phyloP scores from a whole-genome alignment of 2,113 vertebrate species.

The Tragelaphus buxtoni region DNA sequence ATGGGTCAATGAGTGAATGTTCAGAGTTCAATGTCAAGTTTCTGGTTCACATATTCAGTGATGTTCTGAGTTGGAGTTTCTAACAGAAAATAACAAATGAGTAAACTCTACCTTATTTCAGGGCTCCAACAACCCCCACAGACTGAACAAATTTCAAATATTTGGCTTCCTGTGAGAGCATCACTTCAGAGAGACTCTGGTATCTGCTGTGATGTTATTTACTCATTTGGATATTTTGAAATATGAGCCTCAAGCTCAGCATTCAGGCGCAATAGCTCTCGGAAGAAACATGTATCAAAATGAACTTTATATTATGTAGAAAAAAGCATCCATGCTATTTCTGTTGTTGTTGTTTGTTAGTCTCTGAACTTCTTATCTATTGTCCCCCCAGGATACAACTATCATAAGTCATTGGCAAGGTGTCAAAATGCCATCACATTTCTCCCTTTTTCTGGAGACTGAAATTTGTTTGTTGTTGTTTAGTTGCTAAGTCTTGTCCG shows the following conservation, averaged over 20 bases:
- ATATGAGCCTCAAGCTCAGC: neutral
- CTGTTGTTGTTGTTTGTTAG: neutral
- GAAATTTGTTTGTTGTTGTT: neutral
- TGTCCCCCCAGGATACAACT: neutral
- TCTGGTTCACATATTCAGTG: neutral
- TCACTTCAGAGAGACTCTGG: neutral
- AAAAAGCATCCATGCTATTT: neutral
- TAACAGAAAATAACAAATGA: constrained; percentile 14
- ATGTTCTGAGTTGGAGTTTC: neutral
- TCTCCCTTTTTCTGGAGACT: neutral
- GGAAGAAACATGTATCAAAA: neutral
- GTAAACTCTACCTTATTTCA: neutral
- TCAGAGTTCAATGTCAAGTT: neutral
- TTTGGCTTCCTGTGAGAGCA: neutral
- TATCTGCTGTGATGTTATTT: neutral
- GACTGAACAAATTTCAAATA: neutral
- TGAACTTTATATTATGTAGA: neutral
- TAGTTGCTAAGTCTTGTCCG: neutral
- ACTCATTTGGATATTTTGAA: neutral
- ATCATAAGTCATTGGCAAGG: neutral
- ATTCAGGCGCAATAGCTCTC: neutral
- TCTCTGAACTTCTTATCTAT: neutral
- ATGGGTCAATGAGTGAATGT: neutral
- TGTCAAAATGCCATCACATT: neutral
- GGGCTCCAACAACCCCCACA: neutral